phyloP scores from a whole-genome alignment of 2,797 vertebrate genomes.

The Sebastes nivosus region DNA sequence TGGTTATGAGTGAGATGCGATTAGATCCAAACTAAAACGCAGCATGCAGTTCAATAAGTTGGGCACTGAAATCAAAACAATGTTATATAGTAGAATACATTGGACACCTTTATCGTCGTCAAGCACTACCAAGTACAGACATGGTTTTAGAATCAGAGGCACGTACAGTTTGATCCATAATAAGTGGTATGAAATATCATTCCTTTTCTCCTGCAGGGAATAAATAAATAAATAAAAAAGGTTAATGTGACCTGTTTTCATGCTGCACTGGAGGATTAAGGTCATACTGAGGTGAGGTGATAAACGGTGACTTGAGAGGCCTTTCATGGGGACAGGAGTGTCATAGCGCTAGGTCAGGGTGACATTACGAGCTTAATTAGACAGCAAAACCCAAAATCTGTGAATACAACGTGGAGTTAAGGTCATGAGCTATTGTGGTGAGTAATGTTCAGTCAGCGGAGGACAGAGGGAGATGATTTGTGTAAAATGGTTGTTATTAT shows the following conservation, averaged over 20 bases:
- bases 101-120: conserved; percentile 55
- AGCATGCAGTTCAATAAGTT: conserved; percentile 67
- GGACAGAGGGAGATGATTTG: conserved; percentile 46
- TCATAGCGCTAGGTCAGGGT: conserved; percentile 1
- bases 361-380: conserved; percentile 27
- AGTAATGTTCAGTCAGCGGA: conserved; percentile 20
- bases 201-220: conserved; percentile 69
- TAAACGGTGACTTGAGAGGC: conserved; percentile 15
- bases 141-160: conserved; percentile 77
- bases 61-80: conserved; percentile 59
- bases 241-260: conserved; percentile 62
- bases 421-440: conserved; percentile 29
- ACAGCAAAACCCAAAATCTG: conserved; percentile 32
- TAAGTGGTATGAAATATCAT: conserved; percentile 55
- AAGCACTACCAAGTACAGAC: conserved; percentile 71
- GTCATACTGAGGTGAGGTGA: conserved; percentile 46
- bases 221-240: conserved; percentile 77
- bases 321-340: conserved; percentile 19
- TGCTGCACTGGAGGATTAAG: conserved; percentile 55
- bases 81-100: conserved; percentile 64
- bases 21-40: conserved; percentile 54
- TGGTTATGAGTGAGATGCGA: conserved; percentile 27
- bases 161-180: conserved; percentile 71
- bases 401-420: conserved; percentile 23
- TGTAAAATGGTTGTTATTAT: conserved; percentile 22